Evolutionary conservation across 2,888 invertebrate species (phyloP).

Genomic region (Drosophila atroscutellata): DNA sequence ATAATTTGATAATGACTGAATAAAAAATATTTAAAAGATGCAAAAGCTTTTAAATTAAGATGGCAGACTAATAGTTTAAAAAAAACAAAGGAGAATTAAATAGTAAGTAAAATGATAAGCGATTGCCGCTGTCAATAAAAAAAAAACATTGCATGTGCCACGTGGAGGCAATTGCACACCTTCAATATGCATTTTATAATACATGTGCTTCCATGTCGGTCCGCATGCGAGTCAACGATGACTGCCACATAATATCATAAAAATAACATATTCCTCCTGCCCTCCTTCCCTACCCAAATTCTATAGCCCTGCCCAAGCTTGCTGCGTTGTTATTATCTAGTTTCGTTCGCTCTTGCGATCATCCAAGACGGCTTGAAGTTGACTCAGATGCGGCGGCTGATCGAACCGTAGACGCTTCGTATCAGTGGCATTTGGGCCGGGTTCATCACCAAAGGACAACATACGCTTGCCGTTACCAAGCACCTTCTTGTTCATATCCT

Average conservation of each 20-base stretch:
- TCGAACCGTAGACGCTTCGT: slow-evolving; percentile 41
- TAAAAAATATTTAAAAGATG: slow-evolving; percentile 42
- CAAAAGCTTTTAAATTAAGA: slow-evolving; percentile 32
- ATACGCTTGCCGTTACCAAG: slow-evolving; percentile 79
- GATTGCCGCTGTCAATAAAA: slow-evolving; percentile 53
- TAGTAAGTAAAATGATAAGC: slow-evolving; percentile 51
- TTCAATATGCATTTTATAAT: slow-evolving; percentile 11
- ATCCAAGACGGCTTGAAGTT: slow-evolving; percentile 66
- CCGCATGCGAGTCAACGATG: not conserved
- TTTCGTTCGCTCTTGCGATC: slow-evolving; percentile 72
- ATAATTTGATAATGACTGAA: slow-evolving; percentile 22
- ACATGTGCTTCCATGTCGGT: not conserved
- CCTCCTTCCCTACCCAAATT: slow-evolving; percentile 15
- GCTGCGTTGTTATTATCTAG: slow-evolving; percentile 21
- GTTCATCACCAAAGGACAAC: slow-evolving; percentile 78
- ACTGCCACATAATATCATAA: not conserved
- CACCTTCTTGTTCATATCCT: slow-evolving; percentile 81
- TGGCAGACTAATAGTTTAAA: slow-evolving; percentile 16
- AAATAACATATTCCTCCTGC: not conserved
- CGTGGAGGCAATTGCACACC: slow-evolving; percentile 35
- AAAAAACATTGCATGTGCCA: slow-evolving; percentile 57
- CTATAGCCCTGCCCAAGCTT: slow-evolving; percentile 10
- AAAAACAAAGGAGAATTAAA: slow-evolving; percentile 35
- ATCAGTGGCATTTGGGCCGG: slow-evolving; percentile 30
- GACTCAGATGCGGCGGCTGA: slow-evolving; percentile 37